Evolutionary conservation across 2,888 invertebrate genomes (phyloP).

Genomic region (Trachelus troglodyta): DNA sequence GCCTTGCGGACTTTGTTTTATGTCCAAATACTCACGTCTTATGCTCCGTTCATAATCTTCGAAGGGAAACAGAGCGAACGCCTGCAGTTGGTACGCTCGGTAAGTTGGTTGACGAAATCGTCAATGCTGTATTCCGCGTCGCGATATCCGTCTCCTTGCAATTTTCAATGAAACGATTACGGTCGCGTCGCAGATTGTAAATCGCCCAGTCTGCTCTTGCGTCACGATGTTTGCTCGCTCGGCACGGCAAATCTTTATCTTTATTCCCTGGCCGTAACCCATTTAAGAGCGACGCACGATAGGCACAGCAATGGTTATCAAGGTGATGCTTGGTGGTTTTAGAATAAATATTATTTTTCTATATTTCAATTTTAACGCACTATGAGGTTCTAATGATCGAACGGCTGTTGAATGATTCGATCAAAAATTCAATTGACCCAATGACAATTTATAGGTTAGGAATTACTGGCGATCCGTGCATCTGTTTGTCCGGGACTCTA

Average conservation of each 20-base stretch:
- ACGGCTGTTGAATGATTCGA: neutral
- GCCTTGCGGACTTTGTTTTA: neutral
- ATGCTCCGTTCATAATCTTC: neutral
- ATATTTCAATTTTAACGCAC: too few relatives aligned
- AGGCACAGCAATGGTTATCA: neutral
- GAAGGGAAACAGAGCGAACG: neutral
- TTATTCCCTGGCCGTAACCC: neutral
- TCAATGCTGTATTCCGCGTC: neutral
- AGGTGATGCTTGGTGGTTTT: neutral
- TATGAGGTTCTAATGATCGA: neutral
- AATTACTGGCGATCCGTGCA: neutral
- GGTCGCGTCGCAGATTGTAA: neutral
- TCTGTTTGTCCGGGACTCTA: neutral
- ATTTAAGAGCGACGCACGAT: neutral
- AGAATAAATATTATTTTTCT: too few relatives aligned
- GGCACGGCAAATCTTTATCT: neutral
- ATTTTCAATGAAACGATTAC: neutral
- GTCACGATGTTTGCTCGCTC: neutral
- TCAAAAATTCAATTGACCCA: neutral
- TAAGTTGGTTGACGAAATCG: neutral
- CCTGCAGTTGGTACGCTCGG: neutral
- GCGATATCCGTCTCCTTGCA: neutral
- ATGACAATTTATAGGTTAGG: neutral
- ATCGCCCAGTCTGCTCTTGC: neutral
- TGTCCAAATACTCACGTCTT: neutral